Percentiles rank a stretch among this genome's conserved stretches.
These are phyloP conservation scores for Ichneumoninae sp. DNA, from an alignment of 2,888 invertebrate species.

Conservation along the genomic window DNA sequence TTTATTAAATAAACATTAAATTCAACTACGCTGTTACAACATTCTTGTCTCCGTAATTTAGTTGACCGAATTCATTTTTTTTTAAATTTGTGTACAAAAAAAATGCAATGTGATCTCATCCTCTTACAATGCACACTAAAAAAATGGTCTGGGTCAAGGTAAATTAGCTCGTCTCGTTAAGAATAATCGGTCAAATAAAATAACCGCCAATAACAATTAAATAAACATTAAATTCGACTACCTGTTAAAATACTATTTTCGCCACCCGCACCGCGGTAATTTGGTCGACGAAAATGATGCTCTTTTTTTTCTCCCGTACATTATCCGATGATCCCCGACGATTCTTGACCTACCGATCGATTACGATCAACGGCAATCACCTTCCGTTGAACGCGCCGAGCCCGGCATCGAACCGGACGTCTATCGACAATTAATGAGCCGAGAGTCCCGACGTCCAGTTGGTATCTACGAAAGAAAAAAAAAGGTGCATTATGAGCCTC, in stretches of 20 bases:
- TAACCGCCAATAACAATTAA: not conserved
- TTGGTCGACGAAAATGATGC: too few relatives aligned
- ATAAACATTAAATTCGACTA: not conserved
- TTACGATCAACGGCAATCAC: not conserved
- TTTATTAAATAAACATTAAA: not conserved
- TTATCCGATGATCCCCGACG: not conserved
- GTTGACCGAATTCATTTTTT: too few relatives aligned
- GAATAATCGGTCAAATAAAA: not conserved
- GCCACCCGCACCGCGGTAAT: not conserved
- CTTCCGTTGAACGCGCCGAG: not conserved
- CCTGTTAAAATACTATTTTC: not conserved
- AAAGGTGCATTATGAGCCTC: not conserved
- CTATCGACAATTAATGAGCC: not conserved
- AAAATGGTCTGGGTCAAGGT: too few relatives aligned
- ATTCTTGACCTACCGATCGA: not conserved
- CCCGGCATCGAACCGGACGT: not conserved
- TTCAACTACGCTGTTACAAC: not conserved
- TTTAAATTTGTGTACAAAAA: too few relatives aligned
- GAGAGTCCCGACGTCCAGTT: not conserved
- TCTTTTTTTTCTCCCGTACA: not conserved
- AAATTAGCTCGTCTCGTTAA: too few relatives aligned
- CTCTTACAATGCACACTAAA: too few relatives aligned
- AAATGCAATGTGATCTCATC: too few relatives aligned
- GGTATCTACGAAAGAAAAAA: not conserved
- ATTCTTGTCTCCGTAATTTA: not conserved